Conservation (phyloP, 2,888 invertebrate genomes). For the Spodoptera exigua region DNA sequence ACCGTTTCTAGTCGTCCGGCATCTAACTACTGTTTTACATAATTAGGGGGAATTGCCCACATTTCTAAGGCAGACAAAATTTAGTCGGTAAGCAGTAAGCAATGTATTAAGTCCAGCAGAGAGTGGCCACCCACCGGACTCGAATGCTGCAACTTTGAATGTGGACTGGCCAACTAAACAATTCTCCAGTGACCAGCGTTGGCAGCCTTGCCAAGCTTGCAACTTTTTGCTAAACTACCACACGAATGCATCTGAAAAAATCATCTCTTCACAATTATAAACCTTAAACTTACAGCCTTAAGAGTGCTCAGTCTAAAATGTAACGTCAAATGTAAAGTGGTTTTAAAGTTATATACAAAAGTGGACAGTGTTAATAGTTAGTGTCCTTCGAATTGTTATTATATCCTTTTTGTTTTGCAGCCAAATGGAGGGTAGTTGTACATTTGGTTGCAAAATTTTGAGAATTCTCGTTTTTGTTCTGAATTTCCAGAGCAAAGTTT, state of each 20-base stretch:
- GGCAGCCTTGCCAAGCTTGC: constrained; percentile 78
- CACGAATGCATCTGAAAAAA: constrained; percentile 21
- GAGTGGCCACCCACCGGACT: constrained; percentile 59
- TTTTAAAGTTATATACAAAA: constrained; percentile 72
- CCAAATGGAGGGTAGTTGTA: constrained; percentile 68
- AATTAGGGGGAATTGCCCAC: no score
- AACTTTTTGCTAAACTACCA: constrained; percentile 64
- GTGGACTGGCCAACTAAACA: constrained; percentile 80
- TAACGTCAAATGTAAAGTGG: constrained; percentile 37
- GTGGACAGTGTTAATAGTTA: constrained; percentile 81
- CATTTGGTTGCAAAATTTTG: constrained; percentile 49
- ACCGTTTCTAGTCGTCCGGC: no score
- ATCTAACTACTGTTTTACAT: no score
- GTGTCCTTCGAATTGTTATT: constrained; percentile 79
- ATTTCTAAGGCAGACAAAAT: background rate
- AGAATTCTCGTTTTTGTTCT: constrained; percentile 37
- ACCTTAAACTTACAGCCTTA: constrained; percentile 15
- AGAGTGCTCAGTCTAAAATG: background rate
- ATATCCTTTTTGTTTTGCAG: constrained; percentile 77
- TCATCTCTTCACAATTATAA: constrained; percentile 18
- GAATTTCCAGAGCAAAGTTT: constrained; percentile 38
- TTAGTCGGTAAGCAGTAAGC: constrained; percentile 29
- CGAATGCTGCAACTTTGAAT: constrained; percentile 60
- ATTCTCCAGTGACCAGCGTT: constrained; percentile 80
- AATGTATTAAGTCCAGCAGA: constrained; percentile 58